Conservation (phyloP, 2,113 vertebrate species). For the Potamarius usumacintae region DNA sequence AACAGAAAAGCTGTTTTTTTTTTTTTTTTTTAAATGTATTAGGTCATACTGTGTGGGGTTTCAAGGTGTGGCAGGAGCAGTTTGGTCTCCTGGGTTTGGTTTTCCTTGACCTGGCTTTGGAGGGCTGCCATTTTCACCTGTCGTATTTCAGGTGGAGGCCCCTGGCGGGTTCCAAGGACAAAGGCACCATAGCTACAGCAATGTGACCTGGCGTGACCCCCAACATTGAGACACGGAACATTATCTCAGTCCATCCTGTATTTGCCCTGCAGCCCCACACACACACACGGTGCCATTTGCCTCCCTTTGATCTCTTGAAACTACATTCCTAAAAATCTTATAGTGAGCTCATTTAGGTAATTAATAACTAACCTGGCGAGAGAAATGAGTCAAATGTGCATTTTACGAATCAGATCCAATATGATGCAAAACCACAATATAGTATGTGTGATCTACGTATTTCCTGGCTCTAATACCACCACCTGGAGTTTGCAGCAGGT, state of each 20-base stretch:
- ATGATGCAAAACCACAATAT: neutral
- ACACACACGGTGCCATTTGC: neutral
- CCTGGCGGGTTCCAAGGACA: slow-evolving; percentile 21
- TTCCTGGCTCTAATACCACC: neutral
- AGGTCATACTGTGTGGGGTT: slow-evolving; percentile 29
- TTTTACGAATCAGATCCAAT: neutral
- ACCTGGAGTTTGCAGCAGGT: neutral
- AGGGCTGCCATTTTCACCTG: slow-evolving; percentile 44
- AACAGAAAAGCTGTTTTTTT: neutral
- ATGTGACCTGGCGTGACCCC: slow-evolving; percentile 30
- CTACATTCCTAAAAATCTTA: slow-evolving; percentile 51
- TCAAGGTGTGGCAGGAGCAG: slow-evolving; percentile 50
- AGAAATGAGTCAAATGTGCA: neutral
- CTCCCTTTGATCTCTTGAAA: slow-evolving; percentile 24
- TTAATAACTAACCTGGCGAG: neutral
- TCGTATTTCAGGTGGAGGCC: slow-evolving; percentile 54
- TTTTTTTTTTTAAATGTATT: too few species aligned
- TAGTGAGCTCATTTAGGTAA: slow-evolving; percentile 18
- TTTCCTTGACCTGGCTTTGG: slow-evolving; percentile 52
- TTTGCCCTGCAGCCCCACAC: slow-evolving; percentile 7
- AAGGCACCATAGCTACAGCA: slow-evolving; percentile 33
- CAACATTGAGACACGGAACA: neutral
- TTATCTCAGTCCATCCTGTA: slow-evolving; percentile 9
- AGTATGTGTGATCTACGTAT: neutral
- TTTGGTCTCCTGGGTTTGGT: slow-evolving; percentile 44